Conservation (phyloP, 2,888 invertebrate genomes). For the Acanthopleura granulata region DNA sequence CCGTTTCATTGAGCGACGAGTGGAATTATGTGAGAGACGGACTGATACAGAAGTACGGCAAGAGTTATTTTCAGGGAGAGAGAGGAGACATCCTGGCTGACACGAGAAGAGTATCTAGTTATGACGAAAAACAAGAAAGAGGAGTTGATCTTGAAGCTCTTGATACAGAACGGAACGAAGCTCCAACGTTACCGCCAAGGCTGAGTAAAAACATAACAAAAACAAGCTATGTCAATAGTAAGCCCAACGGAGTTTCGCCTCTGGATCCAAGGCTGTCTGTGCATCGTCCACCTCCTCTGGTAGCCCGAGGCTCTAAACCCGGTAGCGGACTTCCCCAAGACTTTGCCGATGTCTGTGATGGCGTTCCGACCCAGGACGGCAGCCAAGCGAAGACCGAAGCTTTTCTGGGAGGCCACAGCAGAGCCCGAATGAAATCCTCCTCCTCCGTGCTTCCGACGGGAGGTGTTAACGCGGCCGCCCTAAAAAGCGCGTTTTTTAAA, state of each 20-base stretch:
- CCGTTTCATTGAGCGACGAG: conserved; percentile 24
- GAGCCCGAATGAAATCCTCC: background rate
- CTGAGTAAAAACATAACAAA: background rate
- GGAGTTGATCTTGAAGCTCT: background rate
- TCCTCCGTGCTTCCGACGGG: background rate
- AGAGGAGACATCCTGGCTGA: conserved; percentile 38
- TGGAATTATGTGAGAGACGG: conserved; percentile 47
- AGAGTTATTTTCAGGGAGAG: conserved; percentile 42
- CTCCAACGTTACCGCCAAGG: background rate
- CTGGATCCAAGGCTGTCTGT: no score
- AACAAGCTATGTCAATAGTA: background rate
- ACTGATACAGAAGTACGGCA: conserved; percentile 35
- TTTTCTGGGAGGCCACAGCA: background rate
- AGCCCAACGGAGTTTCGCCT: no score
- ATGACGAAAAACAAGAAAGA: background rate
- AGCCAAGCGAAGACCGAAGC: background rate
- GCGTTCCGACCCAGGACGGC: background rate
- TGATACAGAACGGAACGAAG: background rate
- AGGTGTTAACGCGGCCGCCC: background rate
- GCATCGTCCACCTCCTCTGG: background rate
- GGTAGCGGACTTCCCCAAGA: background rate
- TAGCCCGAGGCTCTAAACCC: background rate
- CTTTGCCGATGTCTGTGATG: background rate
- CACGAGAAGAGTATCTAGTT: background rate
- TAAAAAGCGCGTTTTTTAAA: conserved; percentile 2